Conservation (phyloP, 2,797 vertebrate species). For the Pteropus rufus region DNA sequence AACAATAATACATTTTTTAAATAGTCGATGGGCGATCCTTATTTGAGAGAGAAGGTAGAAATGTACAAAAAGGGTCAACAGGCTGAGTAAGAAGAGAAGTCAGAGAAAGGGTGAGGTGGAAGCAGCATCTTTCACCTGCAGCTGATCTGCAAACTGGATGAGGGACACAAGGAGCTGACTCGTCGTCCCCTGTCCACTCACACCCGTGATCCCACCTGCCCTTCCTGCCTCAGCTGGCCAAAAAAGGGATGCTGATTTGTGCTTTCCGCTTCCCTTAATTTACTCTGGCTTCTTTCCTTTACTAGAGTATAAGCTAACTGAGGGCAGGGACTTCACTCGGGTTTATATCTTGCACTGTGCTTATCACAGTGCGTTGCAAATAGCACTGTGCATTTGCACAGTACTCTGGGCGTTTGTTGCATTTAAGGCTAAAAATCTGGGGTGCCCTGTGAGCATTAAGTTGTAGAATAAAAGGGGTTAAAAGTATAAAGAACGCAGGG, state of each 20-base stretch:
- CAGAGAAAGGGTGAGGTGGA: neutral
- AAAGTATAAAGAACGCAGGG: neutral
- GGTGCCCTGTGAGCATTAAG: neutral
- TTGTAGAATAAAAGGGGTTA: neutral
- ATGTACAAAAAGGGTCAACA: neutral
- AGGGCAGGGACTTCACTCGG: too few species aligned
- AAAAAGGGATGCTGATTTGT: neutral
- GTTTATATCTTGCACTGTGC: neutral
- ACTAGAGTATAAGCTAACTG: neutral
- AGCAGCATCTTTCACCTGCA: too few species aligned
- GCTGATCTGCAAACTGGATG: neutral
- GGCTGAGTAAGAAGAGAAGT: neutral
- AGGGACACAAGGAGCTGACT: too few species aligned
- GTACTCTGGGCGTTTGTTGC: neutral
- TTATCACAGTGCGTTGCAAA: neutral
- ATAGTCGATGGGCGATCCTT: neutral
- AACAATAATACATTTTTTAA: neutral
- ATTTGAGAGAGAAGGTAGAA: neutral
- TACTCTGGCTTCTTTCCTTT: neutral
- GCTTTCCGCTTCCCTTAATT: neutral
- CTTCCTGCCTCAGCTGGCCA: neutral
- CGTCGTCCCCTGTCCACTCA: neutral
- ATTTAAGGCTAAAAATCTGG: neutral
- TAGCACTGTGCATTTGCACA: too few species aligned
- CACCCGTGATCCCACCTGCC: rapidly evolving